A percentile compares a stretch with the other conserved stretches of the same genome.
Evolutionary conservation across 2,888 invertebrate genomes (phyloP).

Genomic region (Crossocerus cetratus): DNA sequence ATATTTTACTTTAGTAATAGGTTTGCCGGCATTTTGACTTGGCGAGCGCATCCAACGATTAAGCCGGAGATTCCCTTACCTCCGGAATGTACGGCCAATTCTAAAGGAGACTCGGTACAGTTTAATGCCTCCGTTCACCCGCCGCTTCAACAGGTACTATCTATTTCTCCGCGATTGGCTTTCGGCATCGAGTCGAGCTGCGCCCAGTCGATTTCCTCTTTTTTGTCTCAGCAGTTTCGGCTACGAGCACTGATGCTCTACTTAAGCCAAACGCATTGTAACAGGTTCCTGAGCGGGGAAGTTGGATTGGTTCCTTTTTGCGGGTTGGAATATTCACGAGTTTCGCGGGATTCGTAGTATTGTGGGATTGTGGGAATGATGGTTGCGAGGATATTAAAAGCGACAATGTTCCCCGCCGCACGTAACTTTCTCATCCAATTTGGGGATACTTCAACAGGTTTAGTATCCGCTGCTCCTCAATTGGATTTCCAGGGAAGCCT

Average conservation of each 20-base stretch:
- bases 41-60: neutral
- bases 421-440: neutral
- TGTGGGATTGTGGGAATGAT: too few relatives aligned
- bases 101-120: constrained; percentile 16
- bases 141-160: constrained; percentile 55
- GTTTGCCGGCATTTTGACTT: too few relatives aligned
- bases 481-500: constrained; percentile 39
- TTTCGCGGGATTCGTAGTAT: too few relatives aligned
- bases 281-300: neutral
- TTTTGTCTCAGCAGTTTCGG: neutral
- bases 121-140: constrained; percentile 68
- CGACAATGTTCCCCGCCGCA: neutral
- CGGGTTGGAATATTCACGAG: too few relatives aligned
- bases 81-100: constrained; percentile 19
- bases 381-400: neutral
- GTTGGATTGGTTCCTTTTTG: too few relatives aligned
- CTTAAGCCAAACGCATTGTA: neutral
- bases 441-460: constrained; percentile 40
- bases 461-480: constrained; percentile 28
- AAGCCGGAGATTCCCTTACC: neutral
- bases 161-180: constrained; percentile 30
- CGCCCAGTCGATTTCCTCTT: constrained; percentile 12
- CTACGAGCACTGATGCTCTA: neutral
- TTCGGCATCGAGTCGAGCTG: constrained; percentile 24
- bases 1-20: neutral